phyloP scores from a whole-genome alignment of 2,797 vertebrate genomes.

The Chloroceryle amazona region DNA sequence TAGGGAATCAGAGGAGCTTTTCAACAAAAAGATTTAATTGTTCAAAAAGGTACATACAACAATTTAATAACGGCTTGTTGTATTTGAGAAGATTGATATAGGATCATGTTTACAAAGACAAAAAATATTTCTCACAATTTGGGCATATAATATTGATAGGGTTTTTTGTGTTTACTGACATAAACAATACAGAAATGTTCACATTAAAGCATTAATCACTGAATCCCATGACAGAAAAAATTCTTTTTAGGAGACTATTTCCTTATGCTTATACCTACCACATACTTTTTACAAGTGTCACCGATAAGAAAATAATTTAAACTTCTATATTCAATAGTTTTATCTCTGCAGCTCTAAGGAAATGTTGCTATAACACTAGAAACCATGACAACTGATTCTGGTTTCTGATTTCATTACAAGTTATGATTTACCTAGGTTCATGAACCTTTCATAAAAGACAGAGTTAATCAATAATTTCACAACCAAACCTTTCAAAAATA shows the following conservation, averaged over 20 bases:
- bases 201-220: not conserved
- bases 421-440: not conserved
- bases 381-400: slow-evolving; percentile 55
- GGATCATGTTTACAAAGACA: not conserved
- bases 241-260: not conserved
- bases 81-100: not conserved
- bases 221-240: not conserved
- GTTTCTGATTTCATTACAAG: slow-evolving; percentile 17
- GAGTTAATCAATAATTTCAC: not conserved
- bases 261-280: not conserved
- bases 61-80: not conserved
- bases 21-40: not conserved
- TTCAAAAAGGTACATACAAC: not conserved
- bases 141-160: rapidly evolving
- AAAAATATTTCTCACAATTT: not conserved
- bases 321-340: slow-evolving; percentile 4
- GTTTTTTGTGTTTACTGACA: not conserved
- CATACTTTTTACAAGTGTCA: not conserved
- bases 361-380: slow-evolving; percentile 18
- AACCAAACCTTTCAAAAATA: not conserved
- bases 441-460: not conserved
- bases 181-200: not conserved
- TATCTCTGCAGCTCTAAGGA: not conserved
- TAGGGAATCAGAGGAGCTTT: not conserved
- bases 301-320: not conserved